Conservation (phyloP, 2,888 invertebrate species). For the Nesidiocoris tenuis region DNA sequence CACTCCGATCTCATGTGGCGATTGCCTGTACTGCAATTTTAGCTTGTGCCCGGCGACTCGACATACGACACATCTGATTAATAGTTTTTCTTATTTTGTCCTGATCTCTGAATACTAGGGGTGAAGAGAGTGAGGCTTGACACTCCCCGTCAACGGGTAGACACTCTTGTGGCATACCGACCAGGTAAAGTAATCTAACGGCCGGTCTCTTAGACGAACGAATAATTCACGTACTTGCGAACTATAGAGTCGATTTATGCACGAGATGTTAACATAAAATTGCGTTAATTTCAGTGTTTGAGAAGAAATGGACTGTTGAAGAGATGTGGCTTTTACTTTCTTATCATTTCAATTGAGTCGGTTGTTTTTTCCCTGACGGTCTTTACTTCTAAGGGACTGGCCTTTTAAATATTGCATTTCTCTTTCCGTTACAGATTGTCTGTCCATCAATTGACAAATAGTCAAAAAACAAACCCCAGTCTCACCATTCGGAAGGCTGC, state of each 20-base stretch:
- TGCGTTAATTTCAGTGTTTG: slow-evolving; percentile 19
- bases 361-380: background rate
- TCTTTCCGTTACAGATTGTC: slow-evolving; percentile 38
- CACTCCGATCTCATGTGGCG: slow-evolving; percentile 33
- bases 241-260: background rate
- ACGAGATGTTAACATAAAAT: slow-evolving; percentile 5
- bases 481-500: slow-evolving; percentile 39
- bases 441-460: slow-evolving; percentile 4
- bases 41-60: slow-evolving; percentile 8
- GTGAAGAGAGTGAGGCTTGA: slow-evolving; percentile 39
- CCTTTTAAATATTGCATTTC: slow-evolving; percentile 19
- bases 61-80: slow-evolving; percentile 46
- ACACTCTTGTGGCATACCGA: slow-evolving; percentile 48
- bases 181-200: slow-evolving; percentile 57
- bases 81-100: slow-evolving; percentile 49
- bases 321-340: slow-evolving; percentile 15
- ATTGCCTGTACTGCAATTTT: slow-evolving; percentile 33
- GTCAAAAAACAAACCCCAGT: background rate
- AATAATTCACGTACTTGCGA: background rate
- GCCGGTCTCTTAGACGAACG: slow-evolving; percentile 54
- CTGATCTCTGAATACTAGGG: slow-evolving; percentile 46
- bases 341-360: background rate
- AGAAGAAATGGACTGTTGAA: slow-evolving; percentile 18
- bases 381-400: slow-evolving; percentile 31
- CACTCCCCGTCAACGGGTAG: slow-evolving; percentile 43